Evolutionary conservation across 2,888 invertebrate genomes (phyloP).

Genomic region (Tetheella fluctuosa): DNA sequence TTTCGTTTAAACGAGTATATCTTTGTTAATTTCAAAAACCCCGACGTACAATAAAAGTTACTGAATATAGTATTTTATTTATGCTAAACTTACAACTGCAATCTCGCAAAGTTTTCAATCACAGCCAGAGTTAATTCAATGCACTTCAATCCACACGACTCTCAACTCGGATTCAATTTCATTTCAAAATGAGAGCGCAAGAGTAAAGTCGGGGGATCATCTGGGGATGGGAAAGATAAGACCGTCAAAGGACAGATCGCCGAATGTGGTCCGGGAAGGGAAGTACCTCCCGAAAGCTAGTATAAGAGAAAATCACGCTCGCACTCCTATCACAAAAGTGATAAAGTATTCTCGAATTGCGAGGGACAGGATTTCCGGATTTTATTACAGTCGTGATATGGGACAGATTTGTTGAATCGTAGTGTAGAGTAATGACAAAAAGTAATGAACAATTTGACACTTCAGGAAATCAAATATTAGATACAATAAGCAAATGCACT

Average conservation of each 20-base stretch:
- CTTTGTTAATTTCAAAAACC: too few species aligned
- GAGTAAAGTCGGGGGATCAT: constrained; percentile 48
- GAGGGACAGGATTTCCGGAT: constrained; percentile 43
- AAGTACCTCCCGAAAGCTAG: constrained; percentile 51
- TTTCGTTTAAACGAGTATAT: too few species aligned
- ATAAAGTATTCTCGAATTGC: constrained; percentile 51
- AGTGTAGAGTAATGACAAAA: too few species aligned
- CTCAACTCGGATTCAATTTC: constrained; percentile 58
- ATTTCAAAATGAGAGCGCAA: constrained; percentile 50
- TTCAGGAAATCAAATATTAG: not conserved
- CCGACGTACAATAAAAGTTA: not conserved
- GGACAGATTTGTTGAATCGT: too few species aligned
- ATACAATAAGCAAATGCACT: not conserved
- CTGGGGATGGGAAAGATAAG: constrained; percentile 53
- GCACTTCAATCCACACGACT: constrained; percentile 59
- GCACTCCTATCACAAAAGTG: constrained; percentile 49
- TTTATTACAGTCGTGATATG: constrained; percentile 39
- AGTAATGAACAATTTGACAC: constrained; percentile 19
- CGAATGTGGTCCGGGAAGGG: constrained; percentile 45
- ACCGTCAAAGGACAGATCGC: constrained; percentile 42
- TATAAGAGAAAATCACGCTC: constrained; percentile 61
- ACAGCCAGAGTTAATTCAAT: constrained; percentile 62
- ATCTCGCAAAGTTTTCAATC: constrained; percentile 60
- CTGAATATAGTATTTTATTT: too few species aligned
- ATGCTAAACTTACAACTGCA: not conserved